phyloP scores from a whole-genome alignment of 2,888 invertebrate species.

The Strigamia maritima region DNA sequence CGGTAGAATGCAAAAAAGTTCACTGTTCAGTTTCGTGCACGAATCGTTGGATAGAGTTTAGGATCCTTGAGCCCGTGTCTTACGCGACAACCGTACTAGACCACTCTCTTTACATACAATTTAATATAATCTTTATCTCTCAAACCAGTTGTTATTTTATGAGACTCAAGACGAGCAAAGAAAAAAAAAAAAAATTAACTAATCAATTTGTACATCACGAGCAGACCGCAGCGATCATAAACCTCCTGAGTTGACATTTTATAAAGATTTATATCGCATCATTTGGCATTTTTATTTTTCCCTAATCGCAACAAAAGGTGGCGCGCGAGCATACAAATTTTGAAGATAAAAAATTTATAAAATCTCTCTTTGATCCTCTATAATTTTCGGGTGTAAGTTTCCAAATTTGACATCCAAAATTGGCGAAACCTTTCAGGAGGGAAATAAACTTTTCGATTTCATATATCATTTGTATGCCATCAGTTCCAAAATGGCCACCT shows the following conservation, averaged over 20 bases:
- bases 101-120: too few species aligned
- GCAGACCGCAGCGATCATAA: background rate
- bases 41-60: too few species aligned
- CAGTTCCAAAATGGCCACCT: background rate
- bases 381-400: background rate
- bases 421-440: background rate
- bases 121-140: too few species aligned
- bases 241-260: background rate
- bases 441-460: background rate
- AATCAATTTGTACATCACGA: background rate
- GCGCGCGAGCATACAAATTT: too few species aligned
- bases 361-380: background rate
- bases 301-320: background rate
- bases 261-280: background rate
- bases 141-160: too few species aligned
- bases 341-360: background rate
- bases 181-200: background rate
- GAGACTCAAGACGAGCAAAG: too few species aligned
- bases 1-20: too few species aligned
- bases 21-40: too few species aligned
- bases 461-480: background rate
- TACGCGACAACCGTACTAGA: too few species aligned
- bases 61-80: too few species aligned
- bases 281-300: background rate
- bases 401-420: background rate